Base-by-base conservation (phyloP, 2,888 invertebrate species). In the Epiblema foenella region DNA sequence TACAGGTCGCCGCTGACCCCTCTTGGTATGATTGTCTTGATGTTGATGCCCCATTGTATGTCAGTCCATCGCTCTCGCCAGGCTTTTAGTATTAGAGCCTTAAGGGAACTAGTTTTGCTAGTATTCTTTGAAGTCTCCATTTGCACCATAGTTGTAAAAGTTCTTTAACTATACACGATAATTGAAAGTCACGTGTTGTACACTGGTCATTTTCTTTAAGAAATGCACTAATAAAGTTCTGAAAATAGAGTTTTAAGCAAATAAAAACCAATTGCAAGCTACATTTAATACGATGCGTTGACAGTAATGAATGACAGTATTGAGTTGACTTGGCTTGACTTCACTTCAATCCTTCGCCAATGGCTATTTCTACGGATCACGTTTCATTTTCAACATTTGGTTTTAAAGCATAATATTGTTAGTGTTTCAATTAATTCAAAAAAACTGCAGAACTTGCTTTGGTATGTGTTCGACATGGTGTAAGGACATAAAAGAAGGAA, bases 51-150 rank as follows among this genome's bases (percentile, higher is more conserved):
- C 98, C 98, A 99, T 89, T 98, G 98, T 57, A 98, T 95, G 87
- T 98, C 98, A 1, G 97, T 96, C 99, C 99, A 99, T 73, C 99
- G 94, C 90, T 99, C 98, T 79, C 98, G 95, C 99, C 99, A 99
- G 60, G 98, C 99, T 85, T 96, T 95, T 70, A 98, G 90, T 77
- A 98, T 93, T 33, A 97, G 91, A 72, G 97, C 96, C 89, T 97
- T 97, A 60, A 97, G 87, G 72, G 96, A 96, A 87, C 97, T 96
- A 0, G 97, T 97, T 94, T 97, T 97, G 86, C 97, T 97, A 42
- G 97, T 97, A 74, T 96, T 96, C 93, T 97, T 97, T 68, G 96
- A 96, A 49, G 93, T 87, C 87, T 97, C 96, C 96, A 97, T 97
- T 77, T 92, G 87, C 75, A 85, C 83, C 80, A 79, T 80, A 70